A percentile compares a stretch with the other conserved stretches of the same genome.
Evolutionary conservation across 2,113 vertebrate species (phyloP).

Genomic region (Loxodonta africana): DNA sequence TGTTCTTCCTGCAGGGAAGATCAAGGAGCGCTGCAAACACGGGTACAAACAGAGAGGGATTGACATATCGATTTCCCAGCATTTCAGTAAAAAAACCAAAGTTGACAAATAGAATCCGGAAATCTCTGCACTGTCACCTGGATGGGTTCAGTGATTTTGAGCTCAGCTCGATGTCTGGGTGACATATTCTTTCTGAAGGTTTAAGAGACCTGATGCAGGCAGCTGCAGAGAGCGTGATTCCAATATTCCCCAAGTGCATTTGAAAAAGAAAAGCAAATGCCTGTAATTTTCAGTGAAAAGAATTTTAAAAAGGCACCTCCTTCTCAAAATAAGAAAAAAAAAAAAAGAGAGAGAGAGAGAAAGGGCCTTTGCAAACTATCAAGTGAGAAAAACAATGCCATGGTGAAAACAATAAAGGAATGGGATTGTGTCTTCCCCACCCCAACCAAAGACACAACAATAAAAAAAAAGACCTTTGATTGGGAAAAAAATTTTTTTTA

Average conservation of each 20-base stretch:
- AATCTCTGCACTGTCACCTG: conserved; percentile 81
- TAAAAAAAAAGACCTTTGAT: conserved; percentile 21
- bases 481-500: background rate
- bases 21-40: conserved; percentile 92
- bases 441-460: background rate
- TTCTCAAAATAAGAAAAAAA: background rate
- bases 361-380: conserved; percentile 29
- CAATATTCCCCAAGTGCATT: conserved; percentile 26
- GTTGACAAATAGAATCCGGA: conserved; percentile 87
- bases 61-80: conserved; percentile 96
- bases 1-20: conserved; percentile 99
- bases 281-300: conserved; percentile 33
- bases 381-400: conserved; percentile 1
- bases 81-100: conserved; percentile 87
- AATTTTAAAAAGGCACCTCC: background rate
- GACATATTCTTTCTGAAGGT: conserved; percentile 68
- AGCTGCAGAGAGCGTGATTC: background rate
- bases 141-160: conserved; percentile 71
- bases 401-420: conserved; percentile 44
- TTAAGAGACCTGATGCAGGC: background rate
- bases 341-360: background rate
- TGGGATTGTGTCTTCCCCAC: background rate
- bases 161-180: conserved; percentile 52
- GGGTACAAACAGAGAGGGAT: conserved; percentile 94
- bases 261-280: conserved; percentile 54